Percentiles rank a stretch among this genome's conserved stretches.
These are phyloP conservation scores for Pterocles burchelli DNA, from an alignment of 2,113 vertebrate species.

Conservation along the genomic window DNA sequence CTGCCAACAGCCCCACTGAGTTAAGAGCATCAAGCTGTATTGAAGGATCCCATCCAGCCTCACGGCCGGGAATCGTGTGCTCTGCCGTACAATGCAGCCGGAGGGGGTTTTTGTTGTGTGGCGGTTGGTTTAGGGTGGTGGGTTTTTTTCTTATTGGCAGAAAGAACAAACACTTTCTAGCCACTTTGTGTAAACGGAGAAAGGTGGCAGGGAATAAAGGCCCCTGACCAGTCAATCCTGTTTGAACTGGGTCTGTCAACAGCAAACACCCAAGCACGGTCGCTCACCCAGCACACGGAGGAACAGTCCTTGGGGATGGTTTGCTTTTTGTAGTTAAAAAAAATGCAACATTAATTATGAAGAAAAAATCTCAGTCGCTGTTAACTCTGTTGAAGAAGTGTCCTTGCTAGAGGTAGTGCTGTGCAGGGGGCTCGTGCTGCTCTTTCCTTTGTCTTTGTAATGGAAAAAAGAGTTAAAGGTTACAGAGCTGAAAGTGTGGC, in stretches of 20 bases:
- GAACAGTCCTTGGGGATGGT: accelerated
- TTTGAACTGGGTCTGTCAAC: background rate
- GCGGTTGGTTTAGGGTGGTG: background rate
- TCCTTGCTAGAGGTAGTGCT: background rate
- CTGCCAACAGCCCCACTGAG: background rate
- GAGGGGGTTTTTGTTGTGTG: background rate
- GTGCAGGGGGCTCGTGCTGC: background rate
- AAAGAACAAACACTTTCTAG: background rate
- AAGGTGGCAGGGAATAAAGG: background rate
- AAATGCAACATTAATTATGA: background rate
- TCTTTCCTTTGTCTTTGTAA: background rate
- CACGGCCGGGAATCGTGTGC: accelerated
- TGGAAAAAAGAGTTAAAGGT: background rate
- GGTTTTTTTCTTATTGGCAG: background rate
- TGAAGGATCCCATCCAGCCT: background rate
- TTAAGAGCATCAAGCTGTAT: background rate
- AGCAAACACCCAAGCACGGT: background rate
- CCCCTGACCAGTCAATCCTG: background rate
- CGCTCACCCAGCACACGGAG: accelerated
- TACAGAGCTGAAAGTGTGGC: background rate
- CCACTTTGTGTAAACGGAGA: background rate
- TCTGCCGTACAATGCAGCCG: background rate
- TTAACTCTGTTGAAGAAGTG: background rate
- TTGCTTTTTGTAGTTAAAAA: background rate
- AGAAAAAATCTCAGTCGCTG: background rate